Evolutionary conservation across 2,797 vertebrate genomes (phyloP).

Genomic region (Xerus rutilus): DNA sequence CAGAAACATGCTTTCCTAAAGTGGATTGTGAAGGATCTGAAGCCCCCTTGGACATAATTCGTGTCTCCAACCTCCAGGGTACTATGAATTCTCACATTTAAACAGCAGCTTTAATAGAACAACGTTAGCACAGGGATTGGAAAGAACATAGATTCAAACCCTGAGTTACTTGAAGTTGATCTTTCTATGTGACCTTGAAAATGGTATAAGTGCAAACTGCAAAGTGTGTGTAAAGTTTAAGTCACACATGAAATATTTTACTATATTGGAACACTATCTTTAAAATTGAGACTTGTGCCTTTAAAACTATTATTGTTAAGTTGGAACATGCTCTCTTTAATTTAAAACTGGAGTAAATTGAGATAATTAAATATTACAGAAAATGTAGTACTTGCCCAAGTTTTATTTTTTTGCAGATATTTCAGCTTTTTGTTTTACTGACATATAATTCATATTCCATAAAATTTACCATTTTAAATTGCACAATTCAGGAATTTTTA

Average conservation of each 20-base stretch:
- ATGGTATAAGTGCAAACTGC: neutral
- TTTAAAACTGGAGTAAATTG: neutral
- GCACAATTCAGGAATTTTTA: neutral
- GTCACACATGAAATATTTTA: neutral
- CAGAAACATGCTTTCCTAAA: neutral
- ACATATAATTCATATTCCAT: neutral
- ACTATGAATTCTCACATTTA: neutral
- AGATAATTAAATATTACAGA: conserved; percentile 44
- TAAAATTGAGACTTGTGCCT: neutral
- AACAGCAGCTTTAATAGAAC: neutral
- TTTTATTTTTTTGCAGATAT: neutral
- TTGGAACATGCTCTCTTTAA: neutral
- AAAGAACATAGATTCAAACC: neutral
- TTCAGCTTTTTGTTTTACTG: neutral
- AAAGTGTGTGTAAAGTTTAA: neutral
- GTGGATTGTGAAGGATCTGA: neutral
- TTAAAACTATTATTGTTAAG: neutral
- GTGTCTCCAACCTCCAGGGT: neutral
- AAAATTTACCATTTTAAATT: neutral
- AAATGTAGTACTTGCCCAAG: neutral
- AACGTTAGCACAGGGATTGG: neutral
- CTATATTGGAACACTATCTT: neutral
- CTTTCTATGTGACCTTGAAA: neutral
- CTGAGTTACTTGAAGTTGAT: neutral
- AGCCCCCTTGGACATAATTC: neutral